Evolutionary conservation across 2,113 vertebrate genomes (phyloP).

Genomic region (Dromas ardeola): DNA sequence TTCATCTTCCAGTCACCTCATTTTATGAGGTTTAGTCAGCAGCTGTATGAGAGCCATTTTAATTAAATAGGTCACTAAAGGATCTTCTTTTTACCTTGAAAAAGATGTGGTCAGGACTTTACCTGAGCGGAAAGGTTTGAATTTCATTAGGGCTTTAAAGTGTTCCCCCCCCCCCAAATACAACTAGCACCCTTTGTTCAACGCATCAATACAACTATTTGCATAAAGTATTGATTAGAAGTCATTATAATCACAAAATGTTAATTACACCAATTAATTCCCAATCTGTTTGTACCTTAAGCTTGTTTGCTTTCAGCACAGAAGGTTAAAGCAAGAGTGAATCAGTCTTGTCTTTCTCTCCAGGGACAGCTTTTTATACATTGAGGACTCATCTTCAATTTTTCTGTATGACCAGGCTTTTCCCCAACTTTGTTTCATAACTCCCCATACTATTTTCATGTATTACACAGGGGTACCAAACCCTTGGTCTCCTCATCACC

Average conservation of each 20-base stretch:
- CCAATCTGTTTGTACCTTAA: slow-evolving; percentile 89
- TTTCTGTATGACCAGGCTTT: background rate
- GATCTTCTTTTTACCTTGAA: slow-evolving; percentile 62
- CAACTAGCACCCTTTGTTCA: slow-evolving; percentile 81
- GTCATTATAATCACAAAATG: slow-evolving; percentile 95
- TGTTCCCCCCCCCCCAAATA: slow-evolving; percentile 75
- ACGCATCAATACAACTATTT: slow-evolving; percentile 88
- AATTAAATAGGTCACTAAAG: slow-evolving; percentile 57
- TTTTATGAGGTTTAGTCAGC: slow-evolving; percentile 29
- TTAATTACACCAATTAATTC: slow-evolving; percentile 99
- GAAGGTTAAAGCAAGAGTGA: slow-evolving; percentile 91
- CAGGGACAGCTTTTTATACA: slow-evolving; percentile 62
- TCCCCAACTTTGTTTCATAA: background rate
- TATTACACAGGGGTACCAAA: background rate
- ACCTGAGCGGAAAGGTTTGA: slow-evolving; percentile 73
- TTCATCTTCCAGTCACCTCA: background rate
- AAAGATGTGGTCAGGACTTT: slow-evolving; percentile 75
- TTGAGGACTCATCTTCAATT: background rate
- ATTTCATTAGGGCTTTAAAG: slow-evolving; percentile 78
- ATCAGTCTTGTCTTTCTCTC: slow-evolving; percentile 81
- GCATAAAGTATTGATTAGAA: slow-evolving; percentile 92
- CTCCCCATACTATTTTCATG: background rate
- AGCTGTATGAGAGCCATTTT: slow-evolving; percentile 19
- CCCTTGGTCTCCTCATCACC: background rate
- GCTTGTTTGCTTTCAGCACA: slow-evolving; percentile 81